Evolutionary conservation across 2,888 invertebrate species (phyloP), one percentile per base, ranked within the genome.

Genomic region (Corythucha ciliata): DNA sequence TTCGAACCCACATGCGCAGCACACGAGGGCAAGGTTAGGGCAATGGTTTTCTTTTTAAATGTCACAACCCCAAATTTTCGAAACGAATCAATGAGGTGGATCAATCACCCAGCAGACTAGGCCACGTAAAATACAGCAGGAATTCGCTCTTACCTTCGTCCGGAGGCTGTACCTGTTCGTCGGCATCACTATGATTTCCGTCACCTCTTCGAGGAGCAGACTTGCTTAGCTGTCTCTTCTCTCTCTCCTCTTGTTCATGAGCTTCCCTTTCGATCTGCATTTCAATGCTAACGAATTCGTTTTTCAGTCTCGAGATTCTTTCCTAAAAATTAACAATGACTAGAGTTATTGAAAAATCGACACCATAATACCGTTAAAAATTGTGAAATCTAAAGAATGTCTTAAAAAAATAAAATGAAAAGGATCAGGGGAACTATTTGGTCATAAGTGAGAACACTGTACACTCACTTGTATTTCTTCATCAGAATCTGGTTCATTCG

Each of bases 261-360:
- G 60, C 53, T 41, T 58, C 56, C 6, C 45, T 48, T 27, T 58
- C 52, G 39, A 59, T 61, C 22, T 55, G 49, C n/a, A 51, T 48
- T 49, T 59, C 61, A 22, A 57, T 58, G 20, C 51, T 48, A 12
- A 51, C 55, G 49, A 61, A 61, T 8, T 60, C 60, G 25, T 53
- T 57, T 46, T 57, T 58, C 24, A 58, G 55, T 52, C 57, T 57
- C 16, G 50, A 41, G 27, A 62, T 59, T 24, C 58, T 53, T 22
- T 59, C 60, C 62, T 60, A 48, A 6, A 49, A 49, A n/a, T n/a
- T n/a, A n/a, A n/a, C n/a, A n/a, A n/a, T n/a, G n/a, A n/a, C n/a
- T n/a, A n/a, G n/a, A n/a, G n/a, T n/a, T n/a, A n/a, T n/a, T n/a
- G n/a, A n/a, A n/a, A n/a, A n/a, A n/a, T n/a, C n/a, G n/a, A n/a